phyloP scores from a whole-genome alignment of 2,888 invertebrate genomes.

The Calameuta pallipes region DNA sequence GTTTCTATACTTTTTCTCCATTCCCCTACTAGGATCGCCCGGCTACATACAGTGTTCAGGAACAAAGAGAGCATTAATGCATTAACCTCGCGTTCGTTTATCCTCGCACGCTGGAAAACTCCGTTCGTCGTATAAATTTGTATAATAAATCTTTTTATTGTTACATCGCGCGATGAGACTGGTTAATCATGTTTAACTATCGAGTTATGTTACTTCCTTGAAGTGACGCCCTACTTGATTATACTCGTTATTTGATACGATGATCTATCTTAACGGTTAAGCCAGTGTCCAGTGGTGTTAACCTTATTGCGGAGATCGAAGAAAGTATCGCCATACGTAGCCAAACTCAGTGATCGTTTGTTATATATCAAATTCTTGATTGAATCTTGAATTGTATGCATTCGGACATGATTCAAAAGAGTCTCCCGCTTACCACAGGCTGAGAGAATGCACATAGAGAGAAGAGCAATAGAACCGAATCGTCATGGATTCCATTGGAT shows the following conservation, averaged over 20 bases:
- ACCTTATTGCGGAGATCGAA: background rate
- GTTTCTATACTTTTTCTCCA: background rate
- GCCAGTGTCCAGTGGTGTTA: background rate
- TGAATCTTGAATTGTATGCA: background rate
- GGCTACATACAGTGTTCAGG: background rate
- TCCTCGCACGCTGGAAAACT: background rate
- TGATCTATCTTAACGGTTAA: background rate
- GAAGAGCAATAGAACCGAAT: background rate
- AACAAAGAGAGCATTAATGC: constrained; percentile 2
- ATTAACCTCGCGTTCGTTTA: background rate
- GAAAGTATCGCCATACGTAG: background rate
- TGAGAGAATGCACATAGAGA: background rate
- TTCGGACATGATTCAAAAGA: background rate
- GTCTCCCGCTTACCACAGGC: background rate
- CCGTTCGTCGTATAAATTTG: background rate
- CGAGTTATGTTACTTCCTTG: background rate
- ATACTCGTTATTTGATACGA: background rate
- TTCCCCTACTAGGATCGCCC: background rate
- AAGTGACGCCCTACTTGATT: background rate
- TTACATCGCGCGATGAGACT: background rate
- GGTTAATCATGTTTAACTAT: background rate
- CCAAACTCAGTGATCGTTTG: background rate
- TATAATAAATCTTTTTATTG: background rate
- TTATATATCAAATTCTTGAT: background rate
- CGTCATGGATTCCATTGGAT: background rate